Percentiles rank a stretch among this genome's conserved stretches.
These are phyloP conservation scores for Abrostola triplasia DNA, from an alignment of 2,888 invertebrate genomes.

Conservation along the genomic window DNA sequence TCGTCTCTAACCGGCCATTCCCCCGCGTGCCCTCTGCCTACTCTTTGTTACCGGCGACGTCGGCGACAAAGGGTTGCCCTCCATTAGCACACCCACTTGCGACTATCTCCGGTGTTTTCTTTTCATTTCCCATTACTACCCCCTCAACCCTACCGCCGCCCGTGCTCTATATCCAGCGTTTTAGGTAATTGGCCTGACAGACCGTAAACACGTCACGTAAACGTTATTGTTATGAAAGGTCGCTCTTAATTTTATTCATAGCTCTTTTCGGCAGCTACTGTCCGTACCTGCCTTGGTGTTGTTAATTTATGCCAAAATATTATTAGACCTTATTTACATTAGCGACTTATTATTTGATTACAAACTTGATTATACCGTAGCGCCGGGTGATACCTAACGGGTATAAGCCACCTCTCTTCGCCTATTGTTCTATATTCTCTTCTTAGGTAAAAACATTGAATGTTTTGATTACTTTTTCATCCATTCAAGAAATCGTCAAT, in stretches of 20 bases:
- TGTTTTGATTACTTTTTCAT: too few relatives aligned
- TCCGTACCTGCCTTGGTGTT: conserved; percentile 19
- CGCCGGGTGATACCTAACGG: too few relatives aligned
- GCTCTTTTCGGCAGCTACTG: conserved; percentile 26
- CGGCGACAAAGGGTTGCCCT: conserved; percentile 56
- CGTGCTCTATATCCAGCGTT: conserved; percentile 33
- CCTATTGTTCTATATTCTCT: too few relatives aligned
- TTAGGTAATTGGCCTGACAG: conserved; percentile 49
- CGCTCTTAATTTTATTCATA: conserved; percentile 48
- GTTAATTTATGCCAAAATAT: conserved; percentile 40
- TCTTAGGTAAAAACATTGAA: too few relatives aligned
- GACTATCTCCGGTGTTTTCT: conserved; percentile 69
- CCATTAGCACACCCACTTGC: conserved; percentile 63
- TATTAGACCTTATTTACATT: conserved; percentile 17
- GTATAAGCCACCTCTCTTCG: too few relatives aligned
- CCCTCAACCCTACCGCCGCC: conserved; percentile 29
- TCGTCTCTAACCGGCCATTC: conserved; percentile 13
- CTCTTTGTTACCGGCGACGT: conserved; percentile 37
- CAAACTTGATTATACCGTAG: too few relatives aligned
- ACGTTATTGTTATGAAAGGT: conserved; percentile 46
- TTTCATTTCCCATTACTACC: conserved; percentile 61
- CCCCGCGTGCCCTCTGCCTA: conserved; percentile 25
- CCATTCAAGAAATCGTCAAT: too few relatives aligned
- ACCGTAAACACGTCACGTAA: conserved; percentile 50
- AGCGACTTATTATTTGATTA: too few relatives aligned